These are phyloP conservation scores for Cherax destructor DNA, from an alignment of 1,140 invertebrate species.

Conservation along the genomic window DNA sequence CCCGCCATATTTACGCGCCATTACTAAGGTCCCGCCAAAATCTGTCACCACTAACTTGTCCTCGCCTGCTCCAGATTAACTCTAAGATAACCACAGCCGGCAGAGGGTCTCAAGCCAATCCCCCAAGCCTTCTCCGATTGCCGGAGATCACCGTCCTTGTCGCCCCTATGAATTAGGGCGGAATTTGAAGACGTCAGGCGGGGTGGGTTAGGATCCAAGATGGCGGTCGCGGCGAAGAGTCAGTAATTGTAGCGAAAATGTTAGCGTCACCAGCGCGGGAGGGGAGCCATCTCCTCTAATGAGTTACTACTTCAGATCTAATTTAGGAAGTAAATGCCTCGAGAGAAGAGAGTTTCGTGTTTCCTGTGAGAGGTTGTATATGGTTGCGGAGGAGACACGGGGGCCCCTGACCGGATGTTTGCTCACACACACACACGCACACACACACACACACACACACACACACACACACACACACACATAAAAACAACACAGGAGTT, in stretches of 20 bases:
- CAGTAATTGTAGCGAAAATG: constrained; percentile 43
- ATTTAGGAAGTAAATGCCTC: constrained; percentile 47
- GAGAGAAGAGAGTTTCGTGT: constrained; percentile 39
- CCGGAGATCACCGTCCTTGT: neutral
- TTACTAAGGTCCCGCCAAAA: constrained; percentile 41
- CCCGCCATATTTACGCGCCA: constrained; percentile 55
- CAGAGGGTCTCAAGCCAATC: neutral
- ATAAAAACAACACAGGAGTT: too few species aligned
- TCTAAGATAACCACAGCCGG: constrained; percentile 36
- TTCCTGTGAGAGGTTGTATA: neutral
- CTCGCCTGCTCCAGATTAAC: constrained; percentile 51
- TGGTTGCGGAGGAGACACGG: too few species aligned
- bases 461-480: too few species aligned
- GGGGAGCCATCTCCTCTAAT: constrained; percentile 50
- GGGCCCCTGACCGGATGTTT: too few species aligned
- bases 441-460: too few species aligned
- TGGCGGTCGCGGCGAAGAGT: constrained; percentile 12
- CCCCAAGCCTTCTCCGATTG: neutral
- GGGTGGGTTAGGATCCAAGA: constrained; percentile 14
- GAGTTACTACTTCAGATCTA: constrained; percentile 49
- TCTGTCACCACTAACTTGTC: constrained; percentile 52
- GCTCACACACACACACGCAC: too few species aligned
- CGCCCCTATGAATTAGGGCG: neutral
- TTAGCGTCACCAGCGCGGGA: constrained; percentile 30
- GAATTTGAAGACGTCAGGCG: neutral